Base-by-base conservation (phyloP, 2,113 vertebrate genomes). In the Ctenomys sociabilis region DNA sequence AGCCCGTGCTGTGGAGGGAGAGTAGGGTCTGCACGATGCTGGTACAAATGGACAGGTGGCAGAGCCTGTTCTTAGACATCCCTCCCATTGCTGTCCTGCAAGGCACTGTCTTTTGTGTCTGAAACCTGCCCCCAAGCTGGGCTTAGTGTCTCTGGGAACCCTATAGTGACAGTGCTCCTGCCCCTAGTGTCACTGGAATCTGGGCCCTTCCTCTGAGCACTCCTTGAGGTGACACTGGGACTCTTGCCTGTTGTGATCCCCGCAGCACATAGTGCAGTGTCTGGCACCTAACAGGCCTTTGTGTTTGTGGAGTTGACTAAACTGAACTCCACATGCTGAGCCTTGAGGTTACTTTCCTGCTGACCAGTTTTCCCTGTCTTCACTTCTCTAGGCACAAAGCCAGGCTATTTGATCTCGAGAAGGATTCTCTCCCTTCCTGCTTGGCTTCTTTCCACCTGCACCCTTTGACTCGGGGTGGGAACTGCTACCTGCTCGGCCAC, bases 331-430 rank as follows among this genome's bases (percentile, higher is more conserved):
- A 85, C 87, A 84, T 16, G 0, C 92, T 37, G 59, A 78, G 32
- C 37, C 35, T 66, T 7, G 43, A 52, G 61, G 70, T 63, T 54
- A 52, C 59, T 88, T 64, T 73, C 66, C 94, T 92, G 93, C 96
- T 98, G 96, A 97, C 96, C 96, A 37, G 61, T 96, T 88, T 96
- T 96, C 97, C 95, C 96, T 97, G 93, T 97, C 96, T 96, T 96
- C 94, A 95, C 96, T 95, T 95, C 97, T 95, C 96, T 88, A 97
- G 97, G 96, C 96, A 96, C 96, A 97, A 93, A 96, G 92, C 85
- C 96, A 97, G 93, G 93, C 96, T 94, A 68, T 96, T 93, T 95
- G 96, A 90, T 96, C 96, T 97, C 96, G 96, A 94, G 80, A 96
- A 97, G 96, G 93, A 95, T 73, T 95, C 94, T 93, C 95, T 96